phyloP scores from a whole-genome alignment of 2,888 invertebrate genomes.

The Rhorus exstirpatorius region DNA sequence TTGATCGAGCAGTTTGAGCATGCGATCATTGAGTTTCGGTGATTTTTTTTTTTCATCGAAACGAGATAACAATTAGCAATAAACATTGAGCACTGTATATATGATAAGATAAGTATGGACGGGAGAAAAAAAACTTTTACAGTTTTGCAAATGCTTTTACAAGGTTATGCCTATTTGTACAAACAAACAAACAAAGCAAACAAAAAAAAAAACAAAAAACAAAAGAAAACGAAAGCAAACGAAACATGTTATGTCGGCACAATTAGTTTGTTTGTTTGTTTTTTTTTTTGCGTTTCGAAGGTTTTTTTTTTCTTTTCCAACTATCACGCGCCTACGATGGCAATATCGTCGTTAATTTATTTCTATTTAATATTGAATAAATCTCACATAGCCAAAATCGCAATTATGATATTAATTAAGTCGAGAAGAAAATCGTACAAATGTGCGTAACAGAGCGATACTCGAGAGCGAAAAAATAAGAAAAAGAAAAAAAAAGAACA shows the following conservation, averaged over 20 bases:
- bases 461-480: too few species aligned
- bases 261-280: constrained; percentile 22
- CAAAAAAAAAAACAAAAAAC: constrained; percentile 14
- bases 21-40: constrained; percentile 46
- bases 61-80: constrained; percentile 33
- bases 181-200: too few species aligned
- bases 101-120: constrained; percentile 51
- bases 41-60: constrained; percentile 22
- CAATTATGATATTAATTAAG: constrained; percentile 5
- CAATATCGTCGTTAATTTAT: constrained; percentile 57
- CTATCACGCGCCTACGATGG: constrained; percentile 18
- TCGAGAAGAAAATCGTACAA: constrained; percentile 50
- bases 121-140: constrained; percentile 64
- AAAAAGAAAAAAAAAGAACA: constrained; percentile 8
- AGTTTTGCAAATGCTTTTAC: constrained; percentile 68
- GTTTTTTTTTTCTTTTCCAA: constrained; percentile 16
- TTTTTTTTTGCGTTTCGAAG: constrained; percentile 20
- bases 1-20: constrained; percentile 21
- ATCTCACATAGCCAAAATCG: constrained; percentile 17
- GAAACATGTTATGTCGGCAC: constrained; percentile 25
- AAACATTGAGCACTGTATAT: constrained; percentile 66
- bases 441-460: constrained; percentile 41
- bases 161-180: constrained; percentile 61
- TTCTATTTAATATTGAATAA: constrained; percentile 52
- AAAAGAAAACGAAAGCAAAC: constrained; percentile 31